Evolutionary conservation across 2,113 vertebrate genomes (phyloP).

Genomic region (Pedetes capensis): DNA sequence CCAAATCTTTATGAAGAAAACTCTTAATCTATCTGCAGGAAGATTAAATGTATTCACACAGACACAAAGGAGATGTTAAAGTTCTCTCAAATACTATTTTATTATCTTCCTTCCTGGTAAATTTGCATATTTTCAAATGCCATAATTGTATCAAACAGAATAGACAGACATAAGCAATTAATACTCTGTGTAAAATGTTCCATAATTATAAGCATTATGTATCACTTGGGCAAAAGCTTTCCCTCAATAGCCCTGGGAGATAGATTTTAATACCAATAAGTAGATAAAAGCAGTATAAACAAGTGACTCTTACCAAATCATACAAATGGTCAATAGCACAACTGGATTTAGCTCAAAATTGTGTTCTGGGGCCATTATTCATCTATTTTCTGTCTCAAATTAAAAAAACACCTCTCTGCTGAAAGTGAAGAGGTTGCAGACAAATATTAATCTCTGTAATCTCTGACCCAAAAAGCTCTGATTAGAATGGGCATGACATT

Average conservation of each 20-base stretch:
- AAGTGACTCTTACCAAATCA: background rate
- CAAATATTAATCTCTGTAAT: background rate
- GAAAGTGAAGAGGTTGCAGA: background rate
- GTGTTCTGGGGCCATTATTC: background rate
- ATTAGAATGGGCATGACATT: background rate
- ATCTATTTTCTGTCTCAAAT: background rate
- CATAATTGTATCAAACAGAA: slow-evolving; percentile 21
- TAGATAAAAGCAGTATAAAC: background rate
- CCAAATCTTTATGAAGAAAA: slow-evolving; percentile 15
- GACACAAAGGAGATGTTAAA: background rate
- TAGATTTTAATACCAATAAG: background rate
- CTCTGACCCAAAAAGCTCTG: background rate
- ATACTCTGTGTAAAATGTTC: slow-evolving; percentile 2
- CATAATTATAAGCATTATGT: background rate
- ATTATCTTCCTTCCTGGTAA: background rate
- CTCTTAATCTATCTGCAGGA: background rate
- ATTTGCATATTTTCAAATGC: slow-evolving; percentile 34
- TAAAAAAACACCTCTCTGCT: background rate
- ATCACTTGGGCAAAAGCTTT: background rate
- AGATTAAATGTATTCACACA: background rate
- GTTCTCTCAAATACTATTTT: slow-evolving; percentile 13
- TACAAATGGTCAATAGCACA: background rate
- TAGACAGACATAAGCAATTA: background rate
- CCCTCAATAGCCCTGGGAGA: background rate
- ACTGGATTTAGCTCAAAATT: background rate